Evolutionary conservation across 2,113 vertebrate genomes (phyloP), one percentile per base, ranked within the genome.

Genomic region (Tichodroma muraria): DNA sequence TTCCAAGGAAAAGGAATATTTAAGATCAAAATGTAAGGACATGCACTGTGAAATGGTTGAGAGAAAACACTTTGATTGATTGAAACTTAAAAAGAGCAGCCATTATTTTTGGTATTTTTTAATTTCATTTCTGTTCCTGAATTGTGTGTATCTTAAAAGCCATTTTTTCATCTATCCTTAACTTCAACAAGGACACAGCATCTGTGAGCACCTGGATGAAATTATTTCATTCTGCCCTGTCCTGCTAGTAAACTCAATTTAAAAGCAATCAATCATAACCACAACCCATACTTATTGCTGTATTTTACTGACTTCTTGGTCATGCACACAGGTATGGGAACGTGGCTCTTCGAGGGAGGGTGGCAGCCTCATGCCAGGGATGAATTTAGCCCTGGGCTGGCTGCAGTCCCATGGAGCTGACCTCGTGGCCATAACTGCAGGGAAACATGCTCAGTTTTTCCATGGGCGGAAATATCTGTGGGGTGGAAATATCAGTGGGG

Each of bases 241-340:
- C 68, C 54, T 53, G 42, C 66, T 68, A 52, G 53, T 57, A 91
- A 88, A 68, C 40, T 69, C 63, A n/a, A 28, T 90, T 88, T 79
- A 53, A 68, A 93, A 76, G 0, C 2, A 88, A 82, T 72, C 75
- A 27, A 1, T 65, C 40, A 56, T 22, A 50, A 71, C 13, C 18
- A 37, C 0, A 2, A 38, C 33, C 69, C 0, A 0, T 38, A n/a
- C 8, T 64, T 79, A 65, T 4, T 0, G 1, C 40, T 18, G 0
- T 68, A 28, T 79, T 85, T 89, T 38, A 68, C 47, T 8, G 44
- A 47, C 40, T 64, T 63, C n/a, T 57, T 63, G 16, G 20, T 84
- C 56, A 8, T 0, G 3, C 10, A 37, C 37, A 28, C 12, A 38
- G 23, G 11, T 76, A 23, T 50, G 69, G 56, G 56, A 35, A 33